These are phyloP conservation scores for Axinella damicornis DNA, from an alignment of 37 sponge, comb jelly and placozoan genomes.

Conservation along the genomic window DNA sequence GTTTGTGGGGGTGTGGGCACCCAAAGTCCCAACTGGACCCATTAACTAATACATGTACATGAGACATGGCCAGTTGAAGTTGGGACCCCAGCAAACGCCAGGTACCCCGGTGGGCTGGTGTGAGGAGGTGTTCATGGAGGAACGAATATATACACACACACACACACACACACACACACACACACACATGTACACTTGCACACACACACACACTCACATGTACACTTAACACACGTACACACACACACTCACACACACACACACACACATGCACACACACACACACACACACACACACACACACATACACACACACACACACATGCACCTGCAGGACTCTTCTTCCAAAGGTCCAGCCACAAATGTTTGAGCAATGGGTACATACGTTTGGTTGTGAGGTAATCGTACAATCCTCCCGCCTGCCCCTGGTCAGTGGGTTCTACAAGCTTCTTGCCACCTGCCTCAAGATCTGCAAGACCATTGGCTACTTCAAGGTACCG, in stretches of 20 bases:
- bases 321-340: slow-evolving; percentile 38
- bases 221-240: no score
- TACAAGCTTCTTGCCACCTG: slow-evolving; percentile 79
- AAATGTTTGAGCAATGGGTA: slow-evolving; percentile 78
- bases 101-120: no score
- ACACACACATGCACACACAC: no score
- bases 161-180: no score
- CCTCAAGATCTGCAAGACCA: slow-evolving; percentile 70
- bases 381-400: slow-evolving; percentile 69
- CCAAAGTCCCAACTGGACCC: no score
- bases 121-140: no score
- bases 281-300: background rate
- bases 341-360: slow-evolving; percentile 40
- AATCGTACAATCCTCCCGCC: slow-evolving; percentile 60
- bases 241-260: no score
- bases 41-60: no score
- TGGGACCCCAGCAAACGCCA: no score
- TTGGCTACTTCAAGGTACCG: slow-evolving; percentile 83
- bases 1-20: no score
- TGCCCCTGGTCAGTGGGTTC: slow-evolving; percentile 94
- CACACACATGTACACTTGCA: background rate
- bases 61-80: no score
- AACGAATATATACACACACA: no score
- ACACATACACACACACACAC: background rate
- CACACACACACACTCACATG: background rate